These are phyloP conservation scores for Dinocampus coccinellae DNA, from an alignment of 2,888 invertebrate genomes.

Conservation along the genomic window DNA sequence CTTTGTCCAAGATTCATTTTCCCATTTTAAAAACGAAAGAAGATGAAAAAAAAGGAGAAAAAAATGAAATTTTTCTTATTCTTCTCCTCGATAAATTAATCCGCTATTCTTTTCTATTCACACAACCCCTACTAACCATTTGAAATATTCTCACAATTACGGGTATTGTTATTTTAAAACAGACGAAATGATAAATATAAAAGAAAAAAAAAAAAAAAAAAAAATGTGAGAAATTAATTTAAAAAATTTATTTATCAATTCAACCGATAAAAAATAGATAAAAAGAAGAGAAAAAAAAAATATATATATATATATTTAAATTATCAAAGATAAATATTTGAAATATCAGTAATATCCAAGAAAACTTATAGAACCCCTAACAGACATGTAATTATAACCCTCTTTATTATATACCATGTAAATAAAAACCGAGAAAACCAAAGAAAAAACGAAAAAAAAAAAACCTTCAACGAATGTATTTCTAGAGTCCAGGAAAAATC, in stretches of 20 bases:
- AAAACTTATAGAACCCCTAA: no score
- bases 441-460: not conserved
- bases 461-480: not conserved
- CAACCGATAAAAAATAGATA: no score
- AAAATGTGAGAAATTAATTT: no score
- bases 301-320: no score
- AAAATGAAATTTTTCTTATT: not conserved
- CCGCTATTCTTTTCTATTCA: slow-evolving; percentile 50
- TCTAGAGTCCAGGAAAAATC: not conserved
- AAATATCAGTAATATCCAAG: no score
- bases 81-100: slow-evolving; percentile 36
- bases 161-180: not conserved
- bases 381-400: not conserved
- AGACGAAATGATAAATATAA: not conserved
- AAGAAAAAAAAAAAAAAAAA: no score
- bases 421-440: not conserved
- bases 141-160: slow-evolving; percentile 51
- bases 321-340: no score
- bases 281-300: no score
- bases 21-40: not conserved
- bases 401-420: no score
- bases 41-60: not conserved
- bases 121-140: no score
- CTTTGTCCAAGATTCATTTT: slow-evolving; percentile 47
- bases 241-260: no score